These are phyloP conservation scores for Lottia gigantea DNA, from an alignment of 2,888 invertebrate genomes.

Conservation along the genomic window DNA sequence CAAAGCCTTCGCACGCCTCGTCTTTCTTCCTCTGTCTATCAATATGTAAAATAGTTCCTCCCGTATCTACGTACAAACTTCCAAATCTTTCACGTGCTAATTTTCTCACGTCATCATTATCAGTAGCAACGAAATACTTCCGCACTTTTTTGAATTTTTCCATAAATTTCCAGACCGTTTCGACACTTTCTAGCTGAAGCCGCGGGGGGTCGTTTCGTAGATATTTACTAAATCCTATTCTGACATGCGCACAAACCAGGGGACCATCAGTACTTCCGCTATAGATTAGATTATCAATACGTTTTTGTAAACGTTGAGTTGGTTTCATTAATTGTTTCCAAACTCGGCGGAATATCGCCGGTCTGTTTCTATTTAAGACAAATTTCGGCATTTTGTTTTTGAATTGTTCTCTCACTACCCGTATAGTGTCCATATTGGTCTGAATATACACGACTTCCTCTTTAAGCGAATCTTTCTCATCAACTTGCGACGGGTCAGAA, in stretches of 20 bases:
- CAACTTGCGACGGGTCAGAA: constrained; percentile 16
- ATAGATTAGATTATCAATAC: constrained; percentile 19
- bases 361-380: constrained; percentile 14
- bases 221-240: constrained; percentile 26
- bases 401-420: constrained; percentile 10
- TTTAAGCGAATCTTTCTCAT: constrained; percentile 25
- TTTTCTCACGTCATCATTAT: constrained; percentile 27
- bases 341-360: constrained; percentile 16
- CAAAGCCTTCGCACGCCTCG: constrained; percentile 17
- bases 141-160: constrained; percentile 22
- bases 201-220: constrained; percentile 23
- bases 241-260: constrained; percentile 27
- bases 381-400: constrained; percentile 23
- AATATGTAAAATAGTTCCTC: constrained; percentile 21
- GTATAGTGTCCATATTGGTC: constrained; percentile 25
- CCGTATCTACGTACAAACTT: constrained; percentile 17
- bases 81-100: constrained; percentile 15
- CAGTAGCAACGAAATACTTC: constrained; percentile 32
- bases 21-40: constrained; percentile 16
- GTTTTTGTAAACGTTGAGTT: constrained; percentile 18
- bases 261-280: constrained; percentile 8
- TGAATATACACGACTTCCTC: constrained; percentile 31
- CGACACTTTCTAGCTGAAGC: constrained; percentile 11
- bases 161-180: constrained; percentile 27
- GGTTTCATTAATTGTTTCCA: constrained; percentile 30